Percentiles rank a stretch among this genome's conserved stretches.
Evolutionary conservation across 2,113 vertebrate species (phyloP).

Genomic region (Chloebia gouldiae): DNA sequence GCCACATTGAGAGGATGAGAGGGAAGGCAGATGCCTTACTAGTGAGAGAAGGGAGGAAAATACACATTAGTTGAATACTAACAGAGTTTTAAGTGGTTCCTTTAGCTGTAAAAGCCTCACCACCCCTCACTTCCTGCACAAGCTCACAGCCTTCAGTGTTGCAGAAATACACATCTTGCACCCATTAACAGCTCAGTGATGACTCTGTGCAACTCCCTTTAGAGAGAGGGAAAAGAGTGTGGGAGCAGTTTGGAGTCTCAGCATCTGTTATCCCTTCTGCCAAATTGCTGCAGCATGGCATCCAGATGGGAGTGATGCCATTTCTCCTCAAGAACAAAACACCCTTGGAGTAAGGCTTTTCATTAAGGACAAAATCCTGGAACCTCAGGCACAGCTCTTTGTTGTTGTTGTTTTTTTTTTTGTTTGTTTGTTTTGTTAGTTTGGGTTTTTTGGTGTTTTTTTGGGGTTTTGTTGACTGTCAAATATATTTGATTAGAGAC

Average conservation of each 20-base stretch:
- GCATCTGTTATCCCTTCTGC: constrained; percentile 19
- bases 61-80: background rate
- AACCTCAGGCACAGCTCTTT: background rate
- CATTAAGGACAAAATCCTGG: background rate
- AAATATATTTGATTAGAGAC: background rate
- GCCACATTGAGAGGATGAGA: background rate
- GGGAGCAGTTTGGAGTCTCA: constrained; percentile 23
- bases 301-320: constrained; percentile 32
- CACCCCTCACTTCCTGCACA: constrained; percentile 13
- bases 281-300: constrained; percentile 33
- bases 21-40: background rate
- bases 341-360: background rate
- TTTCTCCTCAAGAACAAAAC: background rate
- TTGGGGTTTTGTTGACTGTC: background rate
- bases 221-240: background rate
- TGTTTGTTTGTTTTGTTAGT: background rate
- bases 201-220: background rate
- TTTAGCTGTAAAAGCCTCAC: constrained; percentile 1
- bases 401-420: background rate
- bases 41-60: background rate
- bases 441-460: background rate
- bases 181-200: background rate
- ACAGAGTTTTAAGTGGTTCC: constrained; percentile 1
- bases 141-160: background rate
- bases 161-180: constrained; percentile 33